phyloP scores from a whole-genome alignment of 2,113 vertebrate genomes.

The Nanger granti region DNA sequence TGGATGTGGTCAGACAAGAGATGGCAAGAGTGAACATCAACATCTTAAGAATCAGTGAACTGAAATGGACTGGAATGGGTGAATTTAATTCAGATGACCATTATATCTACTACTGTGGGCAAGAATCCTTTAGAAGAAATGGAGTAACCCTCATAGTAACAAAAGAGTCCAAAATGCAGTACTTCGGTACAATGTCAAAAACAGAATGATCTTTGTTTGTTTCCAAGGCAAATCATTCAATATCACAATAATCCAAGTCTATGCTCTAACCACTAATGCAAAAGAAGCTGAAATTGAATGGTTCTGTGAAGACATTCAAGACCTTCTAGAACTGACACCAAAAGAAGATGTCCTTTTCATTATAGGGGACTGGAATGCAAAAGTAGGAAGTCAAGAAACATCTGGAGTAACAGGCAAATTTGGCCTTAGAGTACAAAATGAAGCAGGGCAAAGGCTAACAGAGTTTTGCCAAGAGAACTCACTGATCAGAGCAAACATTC shows the following conservation, averaged over 20 bases:
- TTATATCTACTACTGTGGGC: not conserved
- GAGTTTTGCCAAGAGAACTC: not conserved
- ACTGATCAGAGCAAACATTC: not conserved
- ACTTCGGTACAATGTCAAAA: not conserved
- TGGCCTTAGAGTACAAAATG: not conserved
- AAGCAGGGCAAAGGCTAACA: not conserved
- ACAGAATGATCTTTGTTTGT: not conserved
- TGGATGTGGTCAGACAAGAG: not conserved
- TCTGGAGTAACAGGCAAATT: not conserved
- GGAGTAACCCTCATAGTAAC: not conserved
- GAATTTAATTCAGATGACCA: not conserved
- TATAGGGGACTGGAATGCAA: not conserved
- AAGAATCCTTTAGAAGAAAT: not conserved
- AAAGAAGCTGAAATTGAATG: not conserved
- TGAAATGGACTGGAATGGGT: not conserved
- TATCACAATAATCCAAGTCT: not conserved
- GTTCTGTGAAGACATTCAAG: not conserved
- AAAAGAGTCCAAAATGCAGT: not conserved
- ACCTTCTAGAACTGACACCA: not conserved
- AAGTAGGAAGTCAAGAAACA: not conserved
- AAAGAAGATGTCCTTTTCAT: not conserved
- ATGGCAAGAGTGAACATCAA: not conserved
- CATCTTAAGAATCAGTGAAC: not conserved
- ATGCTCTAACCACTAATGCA: not conserved
- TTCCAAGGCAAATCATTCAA: not conserved